These are phyloP conservation scores for Corythornis vintsioides DNA, from an alignment of 2,113 vertebrate species.

Conservation along the genomic window DNA sequence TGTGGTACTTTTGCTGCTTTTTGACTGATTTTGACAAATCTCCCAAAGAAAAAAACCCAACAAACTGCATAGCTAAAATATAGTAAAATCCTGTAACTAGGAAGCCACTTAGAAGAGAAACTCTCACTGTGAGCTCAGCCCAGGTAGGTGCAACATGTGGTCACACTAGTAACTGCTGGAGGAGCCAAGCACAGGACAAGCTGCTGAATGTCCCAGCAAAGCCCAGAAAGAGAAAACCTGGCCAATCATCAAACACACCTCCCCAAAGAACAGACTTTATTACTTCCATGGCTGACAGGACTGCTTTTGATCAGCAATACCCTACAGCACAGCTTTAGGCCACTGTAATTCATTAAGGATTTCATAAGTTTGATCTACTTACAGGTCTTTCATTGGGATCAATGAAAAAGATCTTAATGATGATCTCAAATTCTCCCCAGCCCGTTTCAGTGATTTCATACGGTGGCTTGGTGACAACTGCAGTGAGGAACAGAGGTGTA, in stretches of 20 bases:
- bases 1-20: background rate
- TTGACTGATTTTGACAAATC: background rate
- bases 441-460: conserved; percentile 99
- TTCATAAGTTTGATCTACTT: conserved; percentile 60
- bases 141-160: rapidly evolving
- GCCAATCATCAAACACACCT: background rate
- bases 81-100: background rate
- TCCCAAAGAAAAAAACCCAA: background rate
- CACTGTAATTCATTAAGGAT: background rate
- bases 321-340: background rate
- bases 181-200: background rate
- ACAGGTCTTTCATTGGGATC: conserved; percentile 98
- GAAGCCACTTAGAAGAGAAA: background rate
- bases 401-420: conserved; percentile 98
- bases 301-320: background rate
- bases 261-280: background rate
- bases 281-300: background rate
- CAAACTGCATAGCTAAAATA: background rate
- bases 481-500: conserved; percentile 1
- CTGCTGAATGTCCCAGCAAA: background rate
- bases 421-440: conserved; percentile 99
- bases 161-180: background rate
- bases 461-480: conserved; percentile 97
- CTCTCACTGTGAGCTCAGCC: background rate
- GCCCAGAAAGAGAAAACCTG: background rate